These are phyloP conservation scores for Zingel zingel DNA, from an alignment of 2,113 vertebrate species.

Conservation along the genomic window DNA sequence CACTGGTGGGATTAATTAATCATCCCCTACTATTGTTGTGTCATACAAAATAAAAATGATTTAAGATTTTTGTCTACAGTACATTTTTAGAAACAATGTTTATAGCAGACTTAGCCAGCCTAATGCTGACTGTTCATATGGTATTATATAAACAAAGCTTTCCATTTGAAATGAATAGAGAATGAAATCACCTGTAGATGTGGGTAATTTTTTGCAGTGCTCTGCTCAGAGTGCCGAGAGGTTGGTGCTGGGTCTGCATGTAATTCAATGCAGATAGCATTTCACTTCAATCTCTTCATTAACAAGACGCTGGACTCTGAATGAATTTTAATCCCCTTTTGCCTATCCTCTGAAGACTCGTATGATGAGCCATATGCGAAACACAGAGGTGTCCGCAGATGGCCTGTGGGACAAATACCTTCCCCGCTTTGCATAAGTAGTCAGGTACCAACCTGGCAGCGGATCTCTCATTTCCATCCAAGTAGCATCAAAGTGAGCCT, in stretches of 20 bases:
- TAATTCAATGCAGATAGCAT: slow-evolving; percentile 15
- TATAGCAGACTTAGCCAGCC: no score
- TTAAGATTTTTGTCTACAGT: no score
- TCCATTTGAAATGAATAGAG: background rate
- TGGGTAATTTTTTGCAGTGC: background rate
- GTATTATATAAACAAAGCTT: background rate
- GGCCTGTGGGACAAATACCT: slow-evolving; percentile 1
- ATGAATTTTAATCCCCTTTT: slow-evolving; percentile 34
- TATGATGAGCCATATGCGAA: slow-evolving; percentile 24
- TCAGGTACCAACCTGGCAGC: slow-evolving; percentile 16
- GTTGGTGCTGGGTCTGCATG: background rate
- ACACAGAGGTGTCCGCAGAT: slow-evolving; percentile 9
- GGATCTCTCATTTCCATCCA: slow-evolving; percentile 4
- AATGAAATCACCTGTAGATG: background rate
- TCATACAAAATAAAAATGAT: no score
- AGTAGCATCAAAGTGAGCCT: slow-evolving; percentile 23
- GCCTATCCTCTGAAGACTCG: slow-evolving; percentile 5
- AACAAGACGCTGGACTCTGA: slow-evolving; percentile 22
- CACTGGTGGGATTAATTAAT: no score
- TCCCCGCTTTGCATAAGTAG: slow-evolving; percentile 3
- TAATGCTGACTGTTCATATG: background rate
- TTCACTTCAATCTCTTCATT: slow-evolving; percentile 25
- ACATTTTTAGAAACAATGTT: no score
- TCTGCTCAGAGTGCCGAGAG: background rate
- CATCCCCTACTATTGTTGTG: no score